These are phyloP conservation scores for Oxycera nigricornis DNA, from an alignment of 2,888 invertebrate species.

Conservation along the genomic window DNA sequence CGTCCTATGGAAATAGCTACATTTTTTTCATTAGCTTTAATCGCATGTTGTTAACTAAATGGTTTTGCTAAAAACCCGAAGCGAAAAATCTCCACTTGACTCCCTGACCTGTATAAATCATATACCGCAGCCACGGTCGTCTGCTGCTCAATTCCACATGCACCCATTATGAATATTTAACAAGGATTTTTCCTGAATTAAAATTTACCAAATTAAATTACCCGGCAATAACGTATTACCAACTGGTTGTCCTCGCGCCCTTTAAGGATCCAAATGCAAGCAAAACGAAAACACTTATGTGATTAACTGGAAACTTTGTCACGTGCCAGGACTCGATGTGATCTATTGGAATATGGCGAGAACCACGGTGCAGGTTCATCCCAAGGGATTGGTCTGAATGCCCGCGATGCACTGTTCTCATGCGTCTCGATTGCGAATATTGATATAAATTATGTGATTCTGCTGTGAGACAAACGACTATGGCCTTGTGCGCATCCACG, in stretches of 20 bases:
- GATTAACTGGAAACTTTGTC: constrained; percentile 47
- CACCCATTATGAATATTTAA: constrained; percentile 42
- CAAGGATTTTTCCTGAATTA: constrained; percentile 42
- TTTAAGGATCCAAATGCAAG: background rate
- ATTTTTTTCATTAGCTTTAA: too few relatives aligned
- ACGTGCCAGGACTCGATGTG: constrained; percentile 43
- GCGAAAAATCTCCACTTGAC: constrained; percentile 15
- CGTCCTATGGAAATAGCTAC: too few relatives aligned
- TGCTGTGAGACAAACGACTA: background rate
- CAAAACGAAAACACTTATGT: constrained; percentile 46
- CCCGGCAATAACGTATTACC: constrained; percentile 42
- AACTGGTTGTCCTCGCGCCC: constrained; percentile 20
- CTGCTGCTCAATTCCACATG: background rate
- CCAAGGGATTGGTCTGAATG: constrained; percentile 35
- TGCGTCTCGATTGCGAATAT: constrained; percentile 32
- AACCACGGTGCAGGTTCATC: constrained; percentile 11
- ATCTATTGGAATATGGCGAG: constrained; percentile 25
- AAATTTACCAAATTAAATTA: constrained; percentile 43
- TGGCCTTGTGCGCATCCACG: background rate
- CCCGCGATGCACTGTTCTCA: constrained; percentile 27
- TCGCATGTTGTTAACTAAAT: constrained; percentile 19
- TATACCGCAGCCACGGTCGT: constrained; percentile 5
- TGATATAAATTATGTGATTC: background rate
- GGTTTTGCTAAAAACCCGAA: background rate
- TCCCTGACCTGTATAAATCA: constrained; percentile 38